Evolutionary conservation across 1,140 invertebrate genomes (phyloP), one percentile per base, ranked within the genome.

Genomic region (Ephestia elutella): DNA sequence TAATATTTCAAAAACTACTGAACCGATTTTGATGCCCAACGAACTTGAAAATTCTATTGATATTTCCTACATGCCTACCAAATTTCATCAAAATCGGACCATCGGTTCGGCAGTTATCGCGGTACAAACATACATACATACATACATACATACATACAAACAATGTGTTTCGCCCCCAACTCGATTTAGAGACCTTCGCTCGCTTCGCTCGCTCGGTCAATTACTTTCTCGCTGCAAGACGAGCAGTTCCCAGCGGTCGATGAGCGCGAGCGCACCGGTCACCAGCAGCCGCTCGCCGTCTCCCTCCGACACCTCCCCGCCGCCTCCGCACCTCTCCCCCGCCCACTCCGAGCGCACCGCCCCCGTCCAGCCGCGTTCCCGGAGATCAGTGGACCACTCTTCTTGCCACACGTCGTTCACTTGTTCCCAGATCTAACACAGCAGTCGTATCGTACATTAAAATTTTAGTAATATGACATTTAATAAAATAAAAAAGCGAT

Each of bases 181-280:
- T n/a, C n/a, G n/a, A n/a, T n/a, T n/a, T n/a, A n/a, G n/a, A n/a
- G n/a, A n/a, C n/a, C n/a, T n/a, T n/a, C n/a, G n/a, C n/a, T n/a
- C n/a, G n/a, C n/a, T n/a, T n/a, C n/a, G n/a, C n/a, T n/a, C n/a
- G n/a, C n/a, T n/a, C n/a, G n/a, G n/a, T n/a, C n/a, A n/a, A n/a
- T 8, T 15, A 70, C 68, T 70, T 17, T 71, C 63, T 19, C 69
- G 61, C 35, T 58, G 62, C 19, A 80, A 50, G 9, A 81, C 66
- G 11, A 75, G 49, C n/a, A 78, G 51, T 57, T 83, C 80, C 67
- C 74, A 71, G 48, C 72, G 69, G 49, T 70, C 68, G 32, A 60
- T 56, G 18, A 80, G 75, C 44, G 72, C 64, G 18, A 76, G 64
- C 17, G 60, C 62, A 17, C 78, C 80, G 11, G 67, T 64, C 7